Conservation (phyloP, 2,888 invertebrate genomes). For the Schizotus pectinicornis region DNA sequence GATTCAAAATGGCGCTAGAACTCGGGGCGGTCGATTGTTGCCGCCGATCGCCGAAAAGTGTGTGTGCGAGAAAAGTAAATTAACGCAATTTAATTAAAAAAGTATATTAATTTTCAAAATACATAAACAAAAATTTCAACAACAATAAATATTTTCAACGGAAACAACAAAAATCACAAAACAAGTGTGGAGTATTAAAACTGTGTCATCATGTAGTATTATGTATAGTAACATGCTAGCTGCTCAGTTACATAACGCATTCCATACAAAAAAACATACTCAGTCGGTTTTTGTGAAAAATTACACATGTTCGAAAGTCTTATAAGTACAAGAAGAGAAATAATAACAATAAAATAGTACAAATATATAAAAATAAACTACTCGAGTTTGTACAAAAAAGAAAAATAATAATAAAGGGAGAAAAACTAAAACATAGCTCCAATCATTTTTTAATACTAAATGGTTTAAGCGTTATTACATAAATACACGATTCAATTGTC, state of each 20-base stretch:
- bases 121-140: conserved; percentile 42
- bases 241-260: conserved; percentile 24
- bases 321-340: conserved; percentile 28
- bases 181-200: conserved; percentile 32
- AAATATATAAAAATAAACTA: conserved; percentile 30
- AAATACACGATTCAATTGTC: conserved; percentile 42
- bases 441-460: conserved; percentile 33
- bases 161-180: conserved; percentile 43
- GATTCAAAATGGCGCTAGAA: too few relatives aligned
- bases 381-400: conserved; percentile 27
- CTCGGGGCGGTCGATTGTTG: too few relatives aligned
- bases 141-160: conserved; percentile 31
- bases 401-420: conserved; percentile 19
- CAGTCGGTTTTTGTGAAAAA: conserved; percentile 29
- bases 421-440: conserved; percentile 18
- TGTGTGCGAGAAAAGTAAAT: not conserved
- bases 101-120: conserved; percentile 42
- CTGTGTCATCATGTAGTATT: conserved; percentile 18
- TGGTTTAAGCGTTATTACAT: conserved; percentile 32
- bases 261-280: conserved; percentile 24
- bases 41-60: not conserved
- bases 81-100: conserved; percentile 15
- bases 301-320: conserved; percentile 26
- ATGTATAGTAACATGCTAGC: conserved; percentile 26
- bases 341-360: conserved; percentile 22